Evolutionary conservation across 2,113 vertebrate species (phyloP).

Genomic region (Anseranas semipalmata): DNA sequence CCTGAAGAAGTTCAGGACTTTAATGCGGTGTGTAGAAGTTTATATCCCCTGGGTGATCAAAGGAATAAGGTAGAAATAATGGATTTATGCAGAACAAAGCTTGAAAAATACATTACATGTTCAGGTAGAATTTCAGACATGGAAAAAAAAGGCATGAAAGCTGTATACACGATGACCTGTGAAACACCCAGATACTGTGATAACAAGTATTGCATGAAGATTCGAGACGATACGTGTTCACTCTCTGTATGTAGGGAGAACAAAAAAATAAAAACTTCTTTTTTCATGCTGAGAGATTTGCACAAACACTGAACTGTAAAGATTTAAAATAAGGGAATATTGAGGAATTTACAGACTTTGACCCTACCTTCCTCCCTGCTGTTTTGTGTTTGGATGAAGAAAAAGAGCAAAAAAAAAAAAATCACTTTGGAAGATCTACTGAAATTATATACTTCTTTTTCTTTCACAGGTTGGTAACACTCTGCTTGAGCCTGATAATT

Average conservation of each 20-base stretch:
- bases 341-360: neutral
- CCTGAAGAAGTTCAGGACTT: constrained; percentile 23
- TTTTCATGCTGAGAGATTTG: neutral
- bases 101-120: constrained; percentile 48
- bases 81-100: constrained; percentile 22
- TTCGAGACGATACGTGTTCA: neutral
- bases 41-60: constrained; percentile 12
- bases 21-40: constrained; percentile 40
- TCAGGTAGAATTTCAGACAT: constrained; percentile 29
- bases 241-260: neutral
- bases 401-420: neutral
- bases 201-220: neutral
- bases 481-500: neutral
- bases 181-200: neutral
- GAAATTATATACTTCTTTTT: neutral
- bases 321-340: neutral
- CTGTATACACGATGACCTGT: no score
- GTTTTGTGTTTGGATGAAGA: neutral
- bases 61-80: constrained; percentile 49
- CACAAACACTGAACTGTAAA: neutral
- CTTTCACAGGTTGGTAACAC: neutral
- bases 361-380: neutral
- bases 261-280: neutral
- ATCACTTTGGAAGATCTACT: neutral
- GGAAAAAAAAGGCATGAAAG: neutral